Conservation (phyloP, 2,888 invertebrate genomes). For the Linyphia triangularis region DNA sequence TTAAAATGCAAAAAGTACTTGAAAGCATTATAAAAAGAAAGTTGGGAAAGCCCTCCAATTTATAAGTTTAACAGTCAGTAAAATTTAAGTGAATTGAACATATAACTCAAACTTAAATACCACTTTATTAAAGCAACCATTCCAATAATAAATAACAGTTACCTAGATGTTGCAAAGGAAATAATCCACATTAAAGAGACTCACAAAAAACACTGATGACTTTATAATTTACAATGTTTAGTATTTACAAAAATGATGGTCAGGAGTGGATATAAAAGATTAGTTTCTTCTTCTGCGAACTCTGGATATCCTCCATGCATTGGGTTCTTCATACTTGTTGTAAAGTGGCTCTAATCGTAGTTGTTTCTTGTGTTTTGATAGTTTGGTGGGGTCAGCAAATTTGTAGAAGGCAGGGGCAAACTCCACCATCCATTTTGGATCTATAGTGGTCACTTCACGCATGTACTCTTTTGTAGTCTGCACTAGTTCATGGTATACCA, state of each 20-base stretch:
- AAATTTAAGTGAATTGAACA: too few relatives aligned
- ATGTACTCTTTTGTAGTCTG: conserved; percentile 99
- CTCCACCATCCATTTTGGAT: conserved; percentile 99
- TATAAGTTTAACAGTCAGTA: too few relatives aligned
- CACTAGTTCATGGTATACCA: conserved; percentile 98
- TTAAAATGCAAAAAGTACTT: too few relatives aligned
- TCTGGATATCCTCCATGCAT: conserved; percentile 98
- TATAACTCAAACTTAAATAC: too few relatives aligned
- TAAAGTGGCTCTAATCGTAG: conserved; percentile 97
- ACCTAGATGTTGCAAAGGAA: too few relatives aligned
- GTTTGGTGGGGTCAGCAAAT: conserved; percentile 98
- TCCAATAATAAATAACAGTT: too few relatives aligned
- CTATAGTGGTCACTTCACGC: conserved; percentile 97
- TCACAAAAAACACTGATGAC: too few relatives aligned
- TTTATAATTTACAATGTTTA: neutral
- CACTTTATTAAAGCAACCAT: too few relatives aligned
- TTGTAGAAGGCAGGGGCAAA: conserved; percentile 99
- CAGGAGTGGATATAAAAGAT: too few relatives aligned
- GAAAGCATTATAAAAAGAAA: too few relatives aligned
- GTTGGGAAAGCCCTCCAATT: too few relatives aligned
- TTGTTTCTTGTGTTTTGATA: conserved; percentile 99
- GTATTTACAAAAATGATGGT: neutral
- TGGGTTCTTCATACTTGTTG: conserved; percentile 99
- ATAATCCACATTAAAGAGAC: too few relatives aligned
- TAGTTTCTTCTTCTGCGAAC: conserved; percentile 93